Evolutionary conservation across 2,888 invertebrate species (phyloP).

Genomic region (Amphipyra tragopoginis): DNA sequence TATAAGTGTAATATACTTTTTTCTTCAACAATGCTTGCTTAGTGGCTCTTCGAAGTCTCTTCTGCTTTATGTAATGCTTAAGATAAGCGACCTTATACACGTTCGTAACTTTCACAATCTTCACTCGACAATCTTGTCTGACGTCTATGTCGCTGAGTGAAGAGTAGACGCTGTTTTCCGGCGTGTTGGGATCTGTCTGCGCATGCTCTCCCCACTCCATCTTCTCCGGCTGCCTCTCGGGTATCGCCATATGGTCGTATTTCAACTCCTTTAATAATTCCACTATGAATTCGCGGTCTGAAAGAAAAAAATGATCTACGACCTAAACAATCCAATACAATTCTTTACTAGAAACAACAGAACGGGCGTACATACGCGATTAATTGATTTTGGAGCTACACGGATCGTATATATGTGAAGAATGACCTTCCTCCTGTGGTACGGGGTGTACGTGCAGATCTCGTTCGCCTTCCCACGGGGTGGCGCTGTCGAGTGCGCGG

Average conservation of each 20-base stretch:
- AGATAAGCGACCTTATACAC: slow-evolving; percentile 84
- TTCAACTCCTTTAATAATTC: slow-evolving; percentile 77
- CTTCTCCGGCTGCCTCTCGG: slow-evolving; percentile 64
- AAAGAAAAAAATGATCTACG: slow-evolving; percentile 52
- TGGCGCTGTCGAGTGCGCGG: slow-evolving; percentile 58
- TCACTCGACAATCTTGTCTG: slow-evolving; percentile 77
- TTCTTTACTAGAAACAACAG: slow-evolving; percentile 5
- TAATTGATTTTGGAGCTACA: background rate
- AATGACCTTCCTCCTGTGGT: slow-evolving; percentile 68
- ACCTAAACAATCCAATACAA: slow-evolving; percentile 24
- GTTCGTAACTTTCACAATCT: slow-evolving; percentile 84
- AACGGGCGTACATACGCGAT: background rate
- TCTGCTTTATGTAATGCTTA: slow-evolving; percentile 83
- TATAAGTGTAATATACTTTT: slow-evolving; percentile 67
- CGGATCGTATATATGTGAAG: slow-evolving; percentile 2
- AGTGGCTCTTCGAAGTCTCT: slow-evolving; percentile 75
- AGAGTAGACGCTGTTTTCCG: slow-evolving; percentile 74
- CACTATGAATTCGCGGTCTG: slow-evolving; percentile 75
- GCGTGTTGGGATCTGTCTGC: slow-evolving; percentile 56
- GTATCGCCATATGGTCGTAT: slow-evolving; percentile 62
- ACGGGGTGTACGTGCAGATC: slow-evolving; percentile 57
- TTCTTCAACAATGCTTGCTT: slow-evolving; percentile 79
- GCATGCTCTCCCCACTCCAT: slow-evolving; percentile 66
- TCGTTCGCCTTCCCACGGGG: slow-evolving; percentile 58
- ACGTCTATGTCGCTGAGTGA: slow-evolving; percentile 71